Percentiles rank a stretch among this genome's conserved stretches.
These are phyloP conservation scores for Hyperoodon ampullatus DNA, from an alignment of 2,113 vertebrate genomes.

Conservation along the genomic window DNA sequence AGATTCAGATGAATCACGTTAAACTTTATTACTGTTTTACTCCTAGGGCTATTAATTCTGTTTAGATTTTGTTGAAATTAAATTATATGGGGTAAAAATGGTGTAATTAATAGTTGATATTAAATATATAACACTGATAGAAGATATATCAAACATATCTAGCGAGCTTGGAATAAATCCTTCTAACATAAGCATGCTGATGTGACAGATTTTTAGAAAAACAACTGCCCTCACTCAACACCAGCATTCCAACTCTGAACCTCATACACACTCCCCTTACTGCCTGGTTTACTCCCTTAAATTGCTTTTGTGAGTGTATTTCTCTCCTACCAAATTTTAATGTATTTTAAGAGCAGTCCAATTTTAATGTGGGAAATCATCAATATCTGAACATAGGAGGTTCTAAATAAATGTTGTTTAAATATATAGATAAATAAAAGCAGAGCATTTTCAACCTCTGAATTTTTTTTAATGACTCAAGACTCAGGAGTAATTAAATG, in stretches of 20 bases:
- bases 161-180: background rate
- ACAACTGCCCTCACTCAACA: background rate
- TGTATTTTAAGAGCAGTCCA: background rate
- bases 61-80: constrained; percentile 10
- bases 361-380: background rate
- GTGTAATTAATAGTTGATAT: background rate
- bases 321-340: constrained; percentile 20
- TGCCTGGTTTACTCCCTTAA: background rate
- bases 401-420: background rate
- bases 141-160: background rate
- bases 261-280: background rate
- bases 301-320: background rate
- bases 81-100: background rate
- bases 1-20: background rate
- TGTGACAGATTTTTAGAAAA: background rate
- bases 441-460: background rate
- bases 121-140: background rate
- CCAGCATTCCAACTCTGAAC: background rate
- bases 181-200: background rate
- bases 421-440: background rate
- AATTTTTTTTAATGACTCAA: background rate
- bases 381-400: background rate
- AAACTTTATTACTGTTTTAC: background rate
- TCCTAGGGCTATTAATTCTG: background rate
- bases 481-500: background rate